Base-by-base conservation (phyloP, 1,140 invertebrate species). In the Tetramorium alpestre region DNA sequence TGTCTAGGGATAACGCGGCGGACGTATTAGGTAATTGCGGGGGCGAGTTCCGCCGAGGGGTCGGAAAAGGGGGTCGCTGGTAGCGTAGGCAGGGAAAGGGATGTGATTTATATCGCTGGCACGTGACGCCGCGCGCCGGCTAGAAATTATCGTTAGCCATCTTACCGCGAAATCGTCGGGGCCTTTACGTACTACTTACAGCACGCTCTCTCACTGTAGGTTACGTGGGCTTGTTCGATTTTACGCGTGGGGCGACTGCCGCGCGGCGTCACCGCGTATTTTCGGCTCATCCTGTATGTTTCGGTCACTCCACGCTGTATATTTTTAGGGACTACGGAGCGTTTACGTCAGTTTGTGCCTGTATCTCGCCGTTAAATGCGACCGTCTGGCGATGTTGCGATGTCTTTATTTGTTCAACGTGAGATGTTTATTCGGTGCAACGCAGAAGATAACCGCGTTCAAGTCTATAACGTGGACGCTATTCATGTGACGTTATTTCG, bases 101-200 rank as follows among this genome's bases (percentile, higher is more conserved):
- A 91, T 75, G 90, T 93, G 94, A 95, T 95, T 95, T 94, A 95
- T 95, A 94, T 93, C 92, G 92, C 90, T 72, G 91, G 92, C 93
- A 94, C 93, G 94, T 94, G 94, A 94, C 92, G 92, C 92, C 33
- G 33, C 33, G 33, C 33, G 33, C 33, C 86, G 51, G 87, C 80
- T 88, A 91, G 88, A 90, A 95, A 94, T 95, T 94, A 94, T 94
- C 94, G 92, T 95, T 94, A 93, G 91, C 89, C 88, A 89, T 67
- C 84, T 91, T 76, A 72, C 72, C 69, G 84, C 58, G 76, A 38
- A 33, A 80, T 86, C 44, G 56, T 82, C 87, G 33, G 62, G 62
- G 62, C 44, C 73, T 82, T 78, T 58, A 44, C 85, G 76, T 25
- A 44, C 28, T 28, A 22, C 76, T 78, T 51, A 41, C 62, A 3